Conservation (phyloP, 2,113 vertebrate genomes). For the Vanacampus margaritifer region DNA sequence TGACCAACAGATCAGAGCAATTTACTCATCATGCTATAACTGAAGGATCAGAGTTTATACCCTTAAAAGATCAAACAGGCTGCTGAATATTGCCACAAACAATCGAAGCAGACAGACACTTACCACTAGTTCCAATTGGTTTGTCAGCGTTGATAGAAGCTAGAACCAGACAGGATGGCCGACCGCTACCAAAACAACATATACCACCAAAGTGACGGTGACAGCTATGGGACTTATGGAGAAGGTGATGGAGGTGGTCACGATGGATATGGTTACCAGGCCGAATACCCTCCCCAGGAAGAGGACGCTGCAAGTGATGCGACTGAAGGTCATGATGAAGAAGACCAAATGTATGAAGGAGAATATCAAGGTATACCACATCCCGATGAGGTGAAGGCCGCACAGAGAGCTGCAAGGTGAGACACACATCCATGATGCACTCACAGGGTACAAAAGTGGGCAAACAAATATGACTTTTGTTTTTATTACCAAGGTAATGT, state of each 20-base stretch:
- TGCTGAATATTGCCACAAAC: background rate
- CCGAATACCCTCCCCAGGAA: slow-evolving; percentile 73
- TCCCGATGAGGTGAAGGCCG: slow-evolving; percentile 84
- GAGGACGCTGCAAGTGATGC: slow-evolving; percentile 93
- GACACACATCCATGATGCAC: background rate
- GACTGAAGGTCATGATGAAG: slow-evolving; percentile 94
- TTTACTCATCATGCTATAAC: background rate
- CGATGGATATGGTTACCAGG: slow-evolving; percentile 73
- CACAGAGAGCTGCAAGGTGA: slow-evolving; percentile 71
- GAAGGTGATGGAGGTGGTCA: slow-evolving; percentile 66
- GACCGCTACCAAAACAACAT: slow-evolving; percentile 79
- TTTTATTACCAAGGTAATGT: no score
- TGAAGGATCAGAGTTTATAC: background rate
- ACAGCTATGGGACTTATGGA: slow-evolving; percentile 66
- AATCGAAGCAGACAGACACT: background rate
- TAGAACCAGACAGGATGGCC: slow-evolving; percentile 68
- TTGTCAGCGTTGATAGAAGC: background rate
- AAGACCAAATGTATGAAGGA: slow-evolving; percentile 96
- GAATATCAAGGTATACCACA: slow-evolving; percentile 98
- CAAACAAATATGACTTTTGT: no score
- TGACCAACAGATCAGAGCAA: background rate
- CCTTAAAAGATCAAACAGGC: background rate
- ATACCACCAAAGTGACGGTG: slow-evolving; percentile 72
- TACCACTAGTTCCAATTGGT: background rate
- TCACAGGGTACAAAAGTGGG: background rate